Conservation (phyloP, 2,888 invertebrate species). For the Diaperis boleti region DNA sequence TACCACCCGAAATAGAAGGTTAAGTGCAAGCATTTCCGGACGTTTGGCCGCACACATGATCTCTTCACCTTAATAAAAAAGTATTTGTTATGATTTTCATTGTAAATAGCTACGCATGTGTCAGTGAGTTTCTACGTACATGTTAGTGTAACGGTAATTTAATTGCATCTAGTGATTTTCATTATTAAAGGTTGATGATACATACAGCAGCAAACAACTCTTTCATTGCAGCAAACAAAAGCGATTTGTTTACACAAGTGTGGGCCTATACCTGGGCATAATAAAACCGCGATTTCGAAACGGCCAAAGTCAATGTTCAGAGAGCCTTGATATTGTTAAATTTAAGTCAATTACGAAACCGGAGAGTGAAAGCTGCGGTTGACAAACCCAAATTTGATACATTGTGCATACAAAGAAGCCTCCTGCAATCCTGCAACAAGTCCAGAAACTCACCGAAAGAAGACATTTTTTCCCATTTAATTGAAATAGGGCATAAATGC, state of each 20-base stretch:
- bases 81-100: slow-evolving; percentile 1
- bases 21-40: slow-evolving; percentile 26
- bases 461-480: slow-evolving; percentile 64
- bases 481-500: not conserved
- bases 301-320: slow-evolving; percentile 57
- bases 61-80: slow-evolving; percentile 9
- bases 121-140: not conserved
- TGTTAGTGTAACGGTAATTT: slow-evolving; percentile 10
- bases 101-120: slow-evolving; percentile 1
- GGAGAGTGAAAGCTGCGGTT: slow-evolving; percentile 50
- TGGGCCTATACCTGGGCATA: not conserved
- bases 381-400: slow-evolving; percentile 31
- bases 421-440: not conserved
- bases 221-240: slow-evolving; percentile 5
- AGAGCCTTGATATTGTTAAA: slow-evolving; percentile 60
- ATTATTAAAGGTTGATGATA: slow-evolving; percentile 6
- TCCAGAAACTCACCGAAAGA: slow-evolving; percentile 61
- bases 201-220: slow-evolving; percentile 4
- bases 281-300: slow-evolving; percentile 45
- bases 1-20: slow-evolving; percentile 26
- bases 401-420: slow-evolving; percentile 1
- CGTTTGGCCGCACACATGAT: slow-evolving; percentile 2
- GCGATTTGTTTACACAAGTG: slow-evolving; percentile 18
- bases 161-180: slow-evolving; percentile 7
- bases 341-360: slow-evolving; percentile 49